phyloP scores from a whole-genome alignment of 2,888 invertebrate species.

The Furcula furcula region DNA sequence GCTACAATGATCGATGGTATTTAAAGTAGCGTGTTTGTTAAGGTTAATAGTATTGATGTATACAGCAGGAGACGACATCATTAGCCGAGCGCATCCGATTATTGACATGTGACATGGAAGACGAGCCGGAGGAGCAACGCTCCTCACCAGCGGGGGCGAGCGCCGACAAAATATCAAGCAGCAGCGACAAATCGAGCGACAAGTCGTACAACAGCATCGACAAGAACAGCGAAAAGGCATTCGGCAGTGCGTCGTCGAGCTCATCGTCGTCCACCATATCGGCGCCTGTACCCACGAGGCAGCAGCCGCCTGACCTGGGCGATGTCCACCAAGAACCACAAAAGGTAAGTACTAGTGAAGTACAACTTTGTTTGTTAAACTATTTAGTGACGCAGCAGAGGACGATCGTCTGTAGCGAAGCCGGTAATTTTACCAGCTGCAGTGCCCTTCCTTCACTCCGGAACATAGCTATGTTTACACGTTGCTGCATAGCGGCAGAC shows the following conservation, averaged over 20 bases:
- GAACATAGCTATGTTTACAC: no score
- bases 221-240: conserved; percentile 70
- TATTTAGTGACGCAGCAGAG: no score
- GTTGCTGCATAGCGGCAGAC: no score
- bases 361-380: no score
- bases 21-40: no score
- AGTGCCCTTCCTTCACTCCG: no score
- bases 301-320: conserved; percentile 65
- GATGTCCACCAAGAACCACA: conserved; percentile 68
- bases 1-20: no score
- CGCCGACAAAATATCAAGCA: conserved; percentile 83
- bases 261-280: conserved; percentile 70
- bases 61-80: conserved; percentile 86
- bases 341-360: conserved; percentile 49
- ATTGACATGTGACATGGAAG: conserved; percentile 92
- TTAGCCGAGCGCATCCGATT: conserved; percentile 93
- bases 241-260: conserved; percentile 78
- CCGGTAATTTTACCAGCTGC: no score
- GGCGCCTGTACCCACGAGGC: conserved; percentile 53
- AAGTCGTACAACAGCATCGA: conserved; percentile 82
- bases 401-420: no score
- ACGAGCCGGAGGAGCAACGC: conserved; percentile 79
- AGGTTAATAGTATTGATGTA: no score
- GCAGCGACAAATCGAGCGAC: conserved; percentile 68
- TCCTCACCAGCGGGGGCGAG: conserved; percentile 86